phyloP scores from a whole-genome alignment of 2,113 vertebrate species.

The Colossoma macropomum region DNA sequence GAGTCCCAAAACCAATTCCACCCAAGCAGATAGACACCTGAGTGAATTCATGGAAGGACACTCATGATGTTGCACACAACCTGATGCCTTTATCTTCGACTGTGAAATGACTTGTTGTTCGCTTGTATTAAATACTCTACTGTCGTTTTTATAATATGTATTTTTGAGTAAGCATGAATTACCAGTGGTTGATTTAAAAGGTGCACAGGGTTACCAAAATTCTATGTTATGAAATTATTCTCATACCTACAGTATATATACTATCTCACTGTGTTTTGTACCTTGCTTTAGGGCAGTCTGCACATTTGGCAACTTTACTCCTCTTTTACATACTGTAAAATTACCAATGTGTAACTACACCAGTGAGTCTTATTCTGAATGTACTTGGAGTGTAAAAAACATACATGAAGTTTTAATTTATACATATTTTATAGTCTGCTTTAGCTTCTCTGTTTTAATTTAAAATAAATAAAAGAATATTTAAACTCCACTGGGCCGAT shows the following conservation, averaged over 20 bases:
- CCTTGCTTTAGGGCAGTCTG: background rate
- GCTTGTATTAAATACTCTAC: background rate
- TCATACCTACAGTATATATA: background rate
- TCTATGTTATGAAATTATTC: background rate
- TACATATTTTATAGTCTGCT: too few relatives aligned
- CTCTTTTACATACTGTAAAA: background rate
- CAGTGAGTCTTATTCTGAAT: background rate
- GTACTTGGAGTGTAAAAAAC: background rate
- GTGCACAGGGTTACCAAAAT: too few relatives aligned
- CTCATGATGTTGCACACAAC: background rate
- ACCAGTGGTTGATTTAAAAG: background rate
- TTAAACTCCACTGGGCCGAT: too few relatives aligned
- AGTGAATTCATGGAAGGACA: background rate
- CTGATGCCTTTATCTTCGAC: too few relatives aligned
- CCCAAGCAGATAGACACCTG: conserved; percentile 9
- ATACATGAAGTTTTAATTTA: too few relatives aligned
- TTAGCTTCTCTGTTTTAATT: too few relatives aligned
- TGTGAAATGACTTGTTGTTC: background rate
- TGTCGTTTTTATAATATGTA: background rate
- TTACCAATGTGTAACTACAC: background rate
- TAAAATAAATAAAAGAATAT: too few relatives aligned
- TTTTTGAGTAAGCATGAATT: background rate
- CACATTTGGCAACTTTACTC: background rate
- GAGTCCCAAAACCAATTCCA: conserved; percentile 73
- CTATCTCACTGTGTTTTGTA: background rate